These are phyloP conservation scores for Protosalanx chinensis DNA, from an alignment of 2,797 vertebrate genomes.

Conservation along the genomic window DNA sequence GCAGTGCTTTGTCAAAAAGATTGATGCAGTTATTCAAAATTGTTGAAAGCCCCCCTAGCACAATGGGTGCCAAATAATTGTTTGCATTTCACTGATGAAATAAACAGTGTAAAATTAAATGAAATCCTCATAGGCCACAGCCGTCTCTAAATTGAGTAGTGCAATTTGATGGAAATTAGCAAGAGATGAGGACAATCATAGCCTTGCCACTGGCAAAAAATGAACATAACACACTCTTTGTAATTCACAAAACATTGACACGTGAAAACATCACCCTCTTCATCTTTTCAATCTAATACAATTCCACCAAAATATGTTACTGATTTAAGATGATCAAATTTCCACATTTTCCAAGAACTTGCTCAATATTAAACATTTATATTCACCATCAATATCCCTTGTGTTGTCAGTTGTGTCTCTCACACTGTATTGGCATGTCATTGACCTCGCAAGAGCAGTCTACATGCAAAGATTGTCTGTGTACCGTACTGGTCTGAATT, in stretches of 20 bases:
- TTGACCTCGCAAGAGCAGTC: not conserved
- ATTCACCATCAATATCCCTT: no score
- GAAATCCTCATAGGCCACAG: conserved; percentile 24
- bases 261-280: conserved; percentile 20
- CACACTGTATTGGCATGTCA: not conserved
- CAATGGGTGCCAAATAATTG: conserved; percentile 25
- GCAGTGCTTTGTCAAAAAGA: conserved; percentile 64
- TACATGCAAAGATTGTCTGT: not conserved
- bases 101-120: conserved; percentile 53
- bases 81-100: conserved; percentile 38
- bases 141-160: conserved; percentile 35
- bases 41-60: conserved; percentile 54
- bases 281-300: not conserved
- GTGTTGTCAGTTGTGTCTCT: not conserved
- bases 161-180: conserved; percentile 30
- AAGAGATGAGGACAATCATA: conserved; percentile 13
- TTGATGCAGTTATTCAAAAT: conserved; percentile 63
- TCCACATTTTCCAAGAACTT: not conserved
- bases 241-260: conserved; percentile 25
- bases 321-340: not conserved
- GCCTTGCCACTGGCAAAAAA: conserved; percentile 19
- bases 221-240: conserved; percentile 8
- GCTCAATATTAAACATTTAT: no score
- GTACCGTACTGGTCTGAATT: conserved; percentile 30
- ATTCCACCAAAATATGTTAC: not conserved